Conservation (phyloP, 2,797 vertebrate species). For the Micromesistius poutassou region DNA sequence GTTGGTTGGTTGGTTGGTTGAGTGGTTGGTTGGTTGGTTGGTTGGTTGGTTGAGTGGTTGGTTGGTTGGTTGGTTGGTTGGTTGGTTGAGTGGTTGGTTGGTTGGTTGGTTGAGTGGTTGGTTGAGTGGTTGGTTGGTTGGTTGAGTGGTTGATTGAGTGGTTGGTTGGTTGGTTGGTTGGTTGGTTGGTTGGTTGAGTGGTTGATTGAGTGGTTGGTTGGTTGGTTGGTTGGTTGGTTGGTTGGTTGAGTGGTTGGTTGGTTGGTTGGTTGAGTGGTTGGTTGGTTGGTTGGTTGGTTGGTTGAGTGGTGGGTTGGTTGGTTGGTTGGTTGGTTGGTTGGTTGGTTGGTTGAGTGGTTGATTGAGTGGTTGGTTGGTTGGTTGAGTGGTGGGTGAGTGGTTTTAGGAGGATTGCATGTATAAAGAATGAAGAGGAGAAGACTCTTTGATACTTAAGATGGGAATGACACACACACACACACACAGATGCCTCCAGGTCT, state of each 20-base stretch:
- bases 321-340: background rate
- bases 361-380: background rate
- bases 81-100: background rate
- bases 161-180: background rate
- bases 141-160: background rate
- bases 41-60: background rate
- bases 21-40: background rate
- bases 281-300: background rate
- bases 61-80: background rate
- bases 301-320: background rate
- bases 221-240: background rate
- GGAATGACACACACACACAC: background rate
- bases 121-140: background rate
- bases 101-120: no score
- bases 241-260: background rate
- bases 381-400: no score
- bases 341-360: background rate
- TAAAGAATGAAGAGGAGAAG: background rate
- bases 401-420: no score
- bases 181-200: background rate
- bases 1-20: background rate
- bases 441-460: no score
- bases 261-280: background rate
- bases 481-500: background rate
- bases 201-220: no score